Percentiles rank a stretch among this genome's conserved stretches.
Conservation (phyloP, 2,888 invertebrate species). For the Dicranocentrus wangi region DNA sequence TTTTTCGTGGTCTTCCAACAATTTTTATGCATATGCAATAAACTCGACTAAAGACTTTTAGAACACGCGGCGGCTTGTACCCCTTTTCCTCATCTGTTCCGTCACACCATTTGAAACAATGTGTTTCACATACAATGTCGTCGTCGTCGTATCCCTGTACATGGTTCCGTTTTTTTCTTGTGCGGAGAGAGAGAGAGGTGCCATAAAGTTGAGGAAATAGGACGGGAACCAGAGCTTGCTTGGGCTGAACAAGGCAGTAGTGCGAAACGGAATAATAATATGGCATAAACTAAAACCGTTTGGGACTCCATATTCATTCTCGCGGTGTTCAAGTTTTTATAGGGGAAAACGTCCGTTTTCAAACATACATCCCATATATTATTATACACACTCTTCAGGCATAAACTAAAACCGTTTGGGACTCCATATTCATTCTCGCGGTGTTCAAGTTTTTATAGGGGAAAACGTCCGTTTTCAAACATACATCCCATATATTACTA, state of each 20-base stretch:
- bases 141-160: no score
- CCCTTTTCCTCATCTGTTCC: slow-evolving; percentile 39
- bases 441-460: neutral
- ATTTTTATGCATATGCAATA: slow-evolving; percentile 50
- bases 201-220: slow-evolving; percentile 1
- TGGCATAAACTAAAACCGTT: neutral
- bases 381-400: no score
- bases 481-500: neutral
- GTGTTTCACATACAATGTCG: slow-evolving; percentile 18
- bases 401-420: neutral
- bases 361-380: neutral
- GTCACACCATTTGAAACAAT: slow-evolving; percentile 39
- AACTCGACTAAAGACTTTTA: slow-evolving; percentile 38
- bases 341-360: neutral
- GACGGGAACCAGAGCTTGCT: slow-evolving; percentile 18
- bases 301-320: neutral
- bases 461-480: neutral
- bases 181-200: no score
- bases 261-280: slow-evolving; percentile 56
- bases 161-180: no score
- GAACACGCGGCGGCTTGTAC: slow-evolving; percentile 38
- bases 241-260: slow-evolving; percentile 32
- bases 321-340: neutral
- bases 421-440: neutral
- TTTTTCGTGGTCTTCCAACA: no score